Evolutionary conservation across 2,888 invertebrate species (phyloP).

Genomic region (Watsonalla cultraria): DNA sequence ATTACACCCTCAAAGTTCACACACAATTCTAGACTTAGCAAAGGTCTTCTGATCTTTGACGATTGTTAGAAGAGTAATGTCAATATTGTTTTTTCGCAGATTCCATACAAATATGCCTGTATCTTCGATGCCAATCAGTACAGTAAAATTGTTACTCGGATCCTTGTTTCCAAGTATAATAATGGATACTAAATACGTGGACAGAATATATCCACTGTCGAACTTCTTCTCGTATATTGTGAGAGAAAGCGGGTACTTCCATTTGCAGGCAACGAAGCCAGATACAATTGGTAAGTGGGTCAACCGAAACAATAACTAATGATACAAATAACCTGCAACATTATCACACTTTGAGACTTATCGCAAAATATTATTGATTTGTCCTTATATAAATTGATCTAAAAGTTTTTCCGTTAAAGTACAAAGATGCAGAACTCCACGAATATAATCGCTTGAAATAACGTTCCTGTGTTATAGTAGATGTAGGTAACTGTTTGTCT

Average conservation of each 20-base stretch:
- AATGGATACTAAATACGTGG: conserved; percentile 55
- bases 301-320: no score
- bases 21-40: no score
- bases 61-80: conserved; percentile 33
- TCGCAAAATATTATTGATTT: no score
- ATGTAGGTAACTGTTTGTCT: no score
- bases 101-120: conserved; percentile 83
- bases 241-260: conserved; percentile 81
- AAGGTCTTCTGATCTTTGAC: conserved; percentile 22
- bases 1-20: no score
- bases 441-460: no score
- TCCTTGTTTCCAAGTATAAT: conserved; percentile 70
- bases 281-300: conserved; percentile 84
- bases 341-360: no score
- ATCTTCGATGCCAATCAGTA: conserved; percentile 48
- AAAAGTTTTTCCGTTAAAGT: no score
- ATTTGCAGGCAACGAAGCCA: conserved; percentile 90
- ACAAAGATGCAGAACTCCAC: no score
- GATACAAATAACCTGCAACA: no score
- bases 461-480: no score
- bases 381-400: no score
- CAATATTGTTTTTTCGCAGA: conserved; percentile 39
- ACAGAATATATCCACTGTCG: conserved; percentile 75
- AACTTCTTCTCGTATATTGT: conserved; percentile 38
- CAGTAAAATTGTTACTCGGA: conserved; percentile 63